Evolutionary conservation across 2,888 invertebrate genomes (phyloP).

Genomic region (Euproctis similis): DNA sequence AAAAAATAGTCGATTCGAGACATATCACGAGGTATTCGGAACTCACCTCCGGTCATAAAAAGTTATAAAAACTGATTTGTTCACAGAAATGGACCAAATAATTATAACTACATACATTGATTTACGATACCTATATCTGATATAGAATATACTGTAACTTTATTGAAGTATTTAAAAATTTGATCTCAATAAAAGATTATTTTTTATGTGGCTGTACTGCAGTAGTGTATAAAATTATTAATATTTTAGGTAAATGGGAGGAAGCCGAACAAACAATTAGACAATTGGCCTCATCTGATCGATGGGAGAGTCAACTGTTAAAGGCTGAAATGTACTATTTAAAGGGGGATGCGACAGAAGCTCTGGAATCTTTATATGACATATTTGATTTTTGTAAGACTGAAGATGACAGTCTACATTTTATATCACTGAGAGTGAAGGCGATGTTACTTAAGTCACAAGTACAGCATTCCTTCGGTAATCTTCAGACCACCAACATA

Average conservation of each 20-base stretch:
- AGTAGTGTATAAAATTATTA: no score
- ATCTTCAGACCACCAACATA: constrained; percentile 69
- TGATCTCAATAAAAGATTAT: no score
- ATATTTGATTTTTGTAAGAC: constrained; percentile 71
- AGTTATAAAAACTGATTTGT: no score
- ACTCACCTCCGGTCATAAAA: no score
- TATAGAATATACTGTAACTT: no score
- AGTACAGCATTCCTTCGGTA: constrained; percentile 78
- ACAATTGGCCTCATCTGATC: constrained; percentile 80
- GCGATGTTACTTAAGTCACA: constrained; percentile 81
- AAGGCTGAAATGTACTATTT: constrained; percentile 74
- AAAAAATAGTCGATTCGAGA: no score
- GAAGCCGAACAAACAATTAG: constrained; percentile 81
- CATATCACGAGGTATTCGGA: no score
- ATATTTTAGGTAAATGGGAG: constrained; percentile 76
- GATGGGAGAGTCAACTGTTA: constrained; percentile 79
- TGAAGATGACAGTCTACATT: constrained; percentile 70
- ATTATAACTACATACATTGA: no score
- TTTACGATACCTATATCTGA: no score
- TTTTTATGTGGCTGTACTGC: no score
- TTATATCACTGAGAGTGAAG: constrained; percentile 75
- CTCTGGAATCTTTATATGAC: constrained; percentile 65
- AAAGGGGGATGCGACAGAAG: constrained; percentile 65
- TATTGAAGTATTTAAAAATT: no score
- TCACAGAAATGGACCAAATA: no score